A percentile compares a stretch with the other conserved stretches of the same genome.
These are phyloP conservation scores for Gorsachius magnificus DNA, from an alignment of 2,797 vertebrate genomes.

Conservation along the genomic window DNA sequence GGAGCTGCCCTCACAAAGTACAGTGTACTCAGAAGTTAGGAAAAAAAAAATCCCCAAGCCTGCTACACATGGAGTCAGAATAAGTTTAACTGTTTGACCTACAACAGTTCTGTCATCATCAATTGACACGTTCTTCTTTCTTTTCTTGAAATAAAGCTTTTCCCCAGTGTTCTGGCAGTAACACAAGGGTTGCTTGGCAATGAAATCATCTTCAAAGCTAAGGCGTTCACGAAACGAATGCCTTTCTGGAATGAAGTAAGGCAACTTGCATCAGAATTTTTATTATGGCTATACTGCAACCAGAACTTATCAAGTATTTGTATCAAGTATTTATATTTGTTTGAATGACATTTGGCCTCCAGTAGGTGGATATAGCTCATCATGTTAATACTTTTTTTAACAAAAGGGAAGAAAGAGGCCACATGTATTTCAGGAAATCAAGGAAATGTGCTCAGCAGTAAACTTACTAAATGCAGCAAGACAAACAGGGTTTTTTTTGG, in stretches of 20 bases:
- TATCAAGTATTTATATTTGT: background rate
- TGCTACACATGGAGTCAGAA: background rate
- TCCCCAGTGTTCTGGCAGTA: constrained; percentile 7
- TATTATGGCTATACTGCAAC: background rate
- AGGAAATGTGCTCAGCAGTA: background rate
- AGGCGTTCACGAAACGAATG: background rate
- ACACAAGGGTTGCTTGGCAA: constrained; percentile 7
- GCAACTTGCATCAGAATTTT: background rate
- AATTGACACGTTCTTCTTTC: background rate
- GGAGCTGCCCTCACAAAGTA: background rate
- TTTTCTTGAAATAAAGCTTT: constrained; percentile 38
- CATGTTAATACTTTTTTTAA: background rate
- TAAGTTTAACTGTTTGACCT: constrained; percentile 46
- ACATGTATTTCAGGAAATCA: background rate
- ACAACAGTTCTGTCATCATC: constrained; percentile 28
- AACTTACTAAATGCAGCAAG: background rate
- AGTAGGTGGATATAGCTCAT: background rate
- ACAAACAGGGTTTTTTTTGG: background rate
- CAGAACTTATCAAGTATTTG: background rate
- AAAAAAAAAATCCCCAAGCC: background rate
- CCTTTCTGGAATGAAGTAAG: background rate
- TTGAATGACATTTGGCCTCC: background rate
- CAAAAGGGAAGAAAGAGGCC: background rate
- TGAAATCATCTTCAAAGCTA: constrained; percentile 33
- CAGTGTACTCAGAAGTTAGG: background rate